Evolutionary conservation across 2,113 vertebrate species (phyloP).

Genomic region (Solea senegalensis): DNA sequence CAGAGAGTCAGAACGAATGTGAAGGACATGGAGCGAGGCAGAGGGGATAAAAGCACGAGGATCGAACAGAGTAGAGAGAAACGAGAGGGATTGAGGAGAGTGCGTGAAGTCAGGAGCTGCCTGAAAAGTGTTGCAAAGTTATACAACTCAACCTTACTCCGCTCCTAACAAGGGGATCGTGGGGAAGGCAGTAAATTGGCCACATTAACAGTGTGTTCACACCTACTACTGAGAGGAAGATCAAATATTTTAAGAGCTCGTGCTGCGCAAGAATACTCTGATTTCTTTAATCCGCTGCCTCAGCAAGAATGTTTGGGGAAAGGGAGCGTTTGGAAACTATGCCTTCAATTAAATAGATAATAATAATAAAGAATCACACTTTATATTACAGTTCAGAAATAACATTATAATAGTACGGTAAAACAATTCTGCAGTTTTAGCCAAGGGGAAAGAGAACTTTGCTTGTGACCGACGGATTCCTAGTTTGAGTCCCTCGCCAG

Average conservation of each 20-base stretch:
- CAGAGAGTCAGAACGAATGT: constrained; percentile 28
- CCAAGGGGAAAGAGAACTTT: too few relatives aligned
- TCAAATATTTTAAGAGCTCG: constrained; percentile 17
- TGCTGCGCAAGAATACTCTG: background rate
- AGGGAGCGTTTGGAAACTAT: background rate
- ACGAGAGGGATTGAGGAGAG: constrained; percentile 8
- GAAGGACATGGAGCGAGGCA: constrained; percentile 21
- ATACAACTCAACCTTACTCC: background rate
- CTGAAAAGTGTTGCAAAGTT: constrained; percentile 31
- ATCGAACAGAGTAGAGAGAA: background rate
- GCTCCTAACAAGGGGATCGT: constrained; percentile 14
- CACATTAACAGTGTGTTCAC: constrained; percentile 23
- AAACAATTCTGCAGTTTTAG: too few relatives aligned
- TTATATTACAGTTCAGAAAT: too few relatives aligned
- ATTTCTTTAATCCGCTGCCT: background rate
- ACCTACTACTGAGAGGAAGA: constrained; percentile 14
- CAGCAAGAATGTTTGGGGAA: background rate
- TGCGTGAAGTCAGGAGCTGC: constrained; percentile 40
- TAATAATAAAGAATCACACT: too few relatives aligned
- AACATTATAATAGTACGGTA: too few relatives aligned
- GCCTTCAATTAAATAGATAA: too few relatives aligned
- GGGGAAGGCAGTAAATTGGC: constrained; percentile 19
- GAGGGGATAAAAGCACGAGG: constrained; percentile 39
- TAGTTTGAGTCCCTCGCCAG: too few relatives aligned
- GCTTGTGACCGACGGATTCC: too few relatives aligned